Conservation (phyloP, 53 echinoderm and acorn worm genomes). For the Holothuria leucospilota region DNA sequence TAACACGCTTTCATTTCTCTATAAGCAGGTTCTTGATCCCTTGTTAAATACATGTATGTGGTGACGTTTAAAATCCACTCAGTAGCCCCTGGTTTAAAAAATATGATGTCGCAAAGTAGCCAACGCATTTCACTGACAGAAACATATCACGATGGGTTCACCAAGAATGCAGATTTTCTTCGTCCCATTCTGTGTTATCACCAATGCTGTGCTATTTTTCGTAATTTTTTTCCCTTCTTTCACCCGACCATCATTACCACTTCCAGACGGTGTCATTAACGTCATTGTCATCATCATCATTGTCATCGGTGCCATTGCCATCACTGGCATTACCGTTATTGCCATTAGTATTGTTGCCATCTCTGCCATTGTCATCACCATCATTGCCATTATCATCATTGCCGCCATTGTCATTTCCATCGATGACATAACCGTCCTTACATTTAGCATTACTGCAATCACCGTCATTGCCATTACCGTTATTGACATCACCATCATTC, state of each 20-base stretch:
- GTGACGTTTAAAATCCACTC: no score
- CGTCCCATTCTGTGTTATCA: no score
- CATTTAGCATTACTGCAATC: not conserved
- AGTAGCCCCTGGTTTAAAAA: no score
- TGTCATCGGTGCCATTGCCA: slow-evolving; percentile 9
- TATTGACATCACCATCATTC: not conserved
- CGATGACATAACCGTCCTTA: not conserved
- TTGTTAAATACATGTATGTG: no score
- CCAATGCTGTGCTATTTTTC: not conserved
- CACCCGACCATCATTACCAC: not conserved
- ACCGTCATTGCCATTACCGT: not conserved
- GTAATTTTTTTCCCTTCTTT: not conserved
- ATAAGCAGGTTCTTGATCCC: no score
- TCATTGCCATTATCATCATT: not conserved
- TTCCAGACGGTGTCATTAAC: not conserved
- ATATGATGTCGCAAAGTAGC: no score
- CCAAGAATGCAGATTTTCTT: no score
- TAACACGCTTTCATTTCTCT: not conserved
- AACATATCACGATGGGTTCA: no score
- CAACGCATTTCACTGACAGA: no score
- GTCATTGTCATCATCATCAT: slow-evolving; percentile 22
- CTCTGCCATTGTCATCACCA: not conserved
- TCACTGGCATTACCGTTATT: no score
- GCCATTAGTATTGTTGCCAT: no score
- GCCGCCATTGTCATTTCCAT: not conserved